These are phyloP conservation scores for Uropetala carovei DNA, from an alignment of 2,888 invertebrate species.

Conservation along the genomic window DNA sequence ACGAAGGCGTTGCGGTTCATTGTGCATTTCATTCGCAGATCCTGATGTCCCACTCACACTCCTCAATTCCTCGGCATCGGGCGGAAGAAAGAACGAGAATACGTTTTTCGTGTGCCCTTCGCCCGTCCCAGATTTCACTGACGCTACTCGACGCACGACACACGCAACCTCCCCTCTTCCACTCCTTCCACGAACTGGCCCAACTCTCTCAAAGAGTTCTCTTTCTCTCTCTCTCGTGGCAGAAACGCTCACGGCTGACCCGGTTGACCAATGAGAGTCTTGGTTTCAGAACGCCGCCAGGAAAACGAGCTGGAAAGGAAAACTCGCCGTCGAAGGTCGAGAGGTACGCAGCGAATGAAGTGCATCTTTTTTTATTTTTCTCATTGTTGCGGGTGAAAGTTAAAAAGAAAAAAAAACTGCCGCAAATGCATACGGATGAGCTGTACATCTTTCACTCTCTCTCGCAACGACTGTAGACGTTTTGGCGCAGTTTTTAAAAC, in stretches of 20 bases:
- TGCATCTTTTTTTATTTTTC: not conserved
- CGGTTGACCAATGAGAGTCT: not conserved
- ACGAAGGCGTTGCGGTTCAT: not conserved
- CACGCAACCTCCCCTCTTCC: not conserved
- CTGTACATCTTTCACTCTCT: too few species aligned
- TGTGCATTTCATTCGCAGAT: constrained; percentile 2
- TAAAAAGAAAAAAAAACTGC: too few species aligned
- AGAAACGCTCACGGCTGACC: not conserved
- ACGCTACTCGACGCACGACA: not conserved
- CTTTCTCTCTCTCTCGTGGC: not conserved
- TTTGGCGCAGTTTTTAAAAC: too few species aligned
- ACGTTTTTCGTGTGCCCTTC: constrained; percentile 5
- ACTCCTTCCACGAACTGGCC: not conserved
- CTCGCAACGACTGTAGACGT: too few species aligned
- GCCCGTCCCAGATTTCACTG: constrained; percentile 26
- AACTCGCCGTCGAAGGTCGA: not conserved
- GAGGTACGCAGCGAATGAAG: not conserved
- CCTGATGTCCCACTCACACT: not conserved
- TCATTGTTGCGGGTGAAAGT: not conserved
- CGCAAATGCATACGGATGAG: too few species aligned
- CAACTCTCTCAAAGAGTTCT: not conserved
- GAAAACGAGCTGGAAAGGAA: not conserved
- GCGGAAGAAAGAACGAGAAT: not conserved
- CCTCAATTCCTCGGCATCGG: not conserved
- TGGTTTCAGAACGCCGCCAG: not conserved